These are phyloP conservation scores for Polietes domitor DNA, from an alignment of 2,888 invertebrate genomes.

Conservation along the genomic window DNA sequence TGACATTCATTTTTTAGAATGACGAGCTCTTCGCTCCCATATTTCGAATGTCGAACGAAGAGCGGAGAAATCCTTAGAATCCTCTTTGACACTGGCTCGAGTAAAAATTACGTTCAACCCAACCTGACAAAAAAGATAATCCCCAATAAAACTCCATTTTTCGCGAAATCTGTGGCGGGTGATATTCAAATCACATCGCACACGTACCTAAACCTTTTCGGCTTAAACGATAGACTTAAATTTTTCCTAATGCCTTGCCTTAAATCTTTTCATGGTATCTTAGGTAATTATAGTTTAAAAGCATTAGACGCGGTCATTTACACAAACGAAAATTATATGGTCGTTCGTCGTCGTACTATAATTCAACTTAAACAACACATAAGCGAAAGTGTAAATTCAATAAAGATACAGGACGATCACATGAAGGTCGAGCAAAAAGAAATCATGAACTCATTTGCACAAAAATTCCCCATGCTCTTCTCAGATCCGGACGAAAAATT, in stretches of 20 bases:
- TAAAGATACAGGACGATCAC: constrained; percentile 19
- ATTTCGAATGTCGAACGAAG: constrained; percentile 38
- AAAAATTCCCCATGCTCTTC: constrained; percentile 45
- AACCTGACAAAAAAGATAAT: neutral
- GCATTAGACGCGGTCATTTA: neutral
- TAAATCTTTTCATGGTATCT: constrained; percentile 25
- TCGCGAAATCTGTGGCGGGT: no score
- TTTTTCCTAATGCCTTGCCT: constrained; percentile 28
- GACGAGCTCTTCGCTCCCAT: constrained; percentile 20
- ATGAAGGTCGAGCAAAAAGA: constrained; percentile 15
- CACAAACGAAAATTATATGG: constrained; percentile 2
- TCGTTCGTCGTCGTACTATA: neutral
- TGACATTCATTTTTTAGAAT: constrained; percentile 43
- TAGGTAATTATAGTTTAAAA: constrained; percentile 15
- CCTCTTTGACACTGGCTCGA: constrained; percentile 29
- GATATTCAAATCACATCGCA: no score
- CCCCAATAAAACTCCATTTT: constrained; percentile 12
- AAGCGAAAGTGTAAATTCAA: constrained; percentile 26
- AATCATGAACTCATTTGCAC: neutral
- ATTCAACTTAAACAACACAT: neutral
- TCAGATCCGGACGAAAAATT: constrained; percentile 35
- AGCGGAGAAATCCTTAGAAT: constrained; percentile 24
- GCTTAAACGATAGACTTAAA: neutral
- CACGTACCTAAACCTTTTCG: constrained; percentile 25
- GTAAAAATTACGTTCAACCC: neutral